Base-by-base conservation (phyloP, 2,113 vertebrate species). In the Periophthalmodon schlosseri region DNA sequence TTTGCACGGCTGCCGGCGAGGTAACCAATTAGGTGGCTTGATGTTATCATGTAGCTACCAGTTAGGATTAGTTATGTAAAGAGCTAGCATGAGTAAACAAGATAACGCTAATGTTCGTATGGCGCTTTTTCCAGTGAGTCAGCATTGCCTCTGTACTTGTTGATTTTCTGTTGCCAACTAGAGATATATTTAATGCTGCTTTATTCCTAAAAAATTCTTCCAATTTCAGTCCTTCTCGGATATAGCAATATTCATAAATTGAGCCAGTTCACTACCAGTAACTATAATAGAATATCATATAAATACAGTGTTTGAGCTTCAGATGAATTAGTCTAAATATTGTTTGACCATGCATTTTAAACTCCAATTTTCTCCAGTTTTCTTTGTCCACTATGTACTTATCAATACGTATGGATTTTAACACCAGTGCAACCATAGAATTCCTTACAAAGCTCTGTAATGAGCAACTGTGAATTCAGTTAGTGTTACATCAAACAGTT, bases 61-160 rank as follows among this genome's bases (percentile, higher is more conserved):
- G 64, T 39, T 78, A 23, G 78, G 77, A 79, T 78, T 85, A 65
- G 76, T 69, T 84, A 44, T 77, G 80, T 86, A 77, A 71, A 83
- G 75, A 69, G 68, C 57, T 34, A 56, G 39, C 63, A 76, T 74
- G 68, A 84, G 75, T 75, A 75, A 85, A 85, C 52, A 69, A 78
- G 79, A 84, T 87, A 79, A 83, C 13, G 1, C 57, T 60, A 85
- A 44, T 72, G 75, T 23, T 61, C 82, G 63, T 46, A 75, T 72
- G 80, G 83, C 77, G 79, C 73, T 80, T 66, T 86, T 89, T 85
- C 83, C 85, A 82, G 1, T 82, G 77, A 87, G 73, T 88, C 81
- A 76, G 78, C 77, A 68, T 1, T 24, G 18, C 13, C 33, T 83
- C 34, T 63, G 24, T 75, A 77, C 13, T 67, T 74, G 52, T 70